phyloP scores from a whole-genome alignment of 2,797 vertebrate species.

The Melanotaenia boesemani region DNA sequence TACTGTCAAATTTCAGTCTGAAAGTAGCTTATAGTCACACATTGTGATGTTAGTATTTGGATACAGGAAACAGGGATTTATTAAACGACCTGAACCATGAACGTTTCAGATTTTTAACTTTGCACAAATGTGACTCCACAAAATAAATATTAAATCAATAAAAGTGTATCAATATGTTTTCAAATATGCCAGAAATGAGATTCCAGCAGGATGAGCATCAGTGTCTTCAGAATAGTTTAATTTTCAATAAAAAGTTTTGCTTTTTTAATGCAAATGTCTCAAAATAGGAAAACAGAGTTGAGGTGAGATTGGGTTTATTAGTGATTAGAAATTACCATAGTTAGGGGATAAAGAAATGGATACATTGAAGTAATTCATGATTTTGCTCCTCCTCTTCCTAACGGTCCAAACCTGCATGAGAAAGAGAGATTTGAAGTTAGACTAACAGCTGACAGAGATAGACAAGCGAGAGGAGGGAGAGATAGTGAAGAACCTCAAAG shows the following conservation, averaged over 20 bases:
- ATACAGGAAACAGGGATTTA: not conserved
- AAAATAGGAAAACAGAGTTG: slow-evolving; percentile 52
- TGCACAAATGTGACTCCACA: not conserved
- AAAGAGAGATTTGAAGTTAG: slow-evolving; percentile 77
- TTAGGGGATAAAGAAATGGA: slow-evolving; percentile 10
- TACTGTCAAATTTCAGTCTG: not conserved
- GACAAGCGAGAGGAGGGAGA: slow-evolving; percentile 72
- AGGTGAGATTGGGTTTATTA: slow-evolving; percentile 32
- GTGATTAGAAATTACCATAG: slow-evolving; percentile 28
- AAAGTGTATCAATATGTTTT: not conserved
- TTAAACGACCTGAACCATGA: not conserved
- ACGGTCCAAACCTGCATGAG: slow-evolving; percentile 76
- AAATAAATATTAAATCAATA: not conserved
- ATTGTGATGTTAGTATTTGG: not conserved
- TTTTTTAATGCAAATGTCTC: slow-evolving; percentile 25
- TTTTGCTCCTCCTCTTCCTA: slow-evolving; percentile 79
- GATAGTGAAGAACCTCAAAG: slow-evolving; percentile 55
- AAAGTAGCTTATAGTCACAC: not conserved
- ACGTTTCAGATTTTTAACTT: not conserved
- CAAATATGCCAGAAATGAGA: not conserved
- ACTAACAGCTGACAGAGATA: slow-evolving; percentile 79
- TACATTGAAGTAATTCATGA: slow-evolving; percentile 16
- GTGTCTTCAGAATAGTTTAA: not conserved
- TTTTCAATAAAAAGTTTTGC: not conserved
- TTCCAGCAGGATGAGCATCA: not conserved